phyloP scores from a whole-genome alignment of 2,113 vertebrate genomes.

The Sphaerodactylus townsendi region DNA sequence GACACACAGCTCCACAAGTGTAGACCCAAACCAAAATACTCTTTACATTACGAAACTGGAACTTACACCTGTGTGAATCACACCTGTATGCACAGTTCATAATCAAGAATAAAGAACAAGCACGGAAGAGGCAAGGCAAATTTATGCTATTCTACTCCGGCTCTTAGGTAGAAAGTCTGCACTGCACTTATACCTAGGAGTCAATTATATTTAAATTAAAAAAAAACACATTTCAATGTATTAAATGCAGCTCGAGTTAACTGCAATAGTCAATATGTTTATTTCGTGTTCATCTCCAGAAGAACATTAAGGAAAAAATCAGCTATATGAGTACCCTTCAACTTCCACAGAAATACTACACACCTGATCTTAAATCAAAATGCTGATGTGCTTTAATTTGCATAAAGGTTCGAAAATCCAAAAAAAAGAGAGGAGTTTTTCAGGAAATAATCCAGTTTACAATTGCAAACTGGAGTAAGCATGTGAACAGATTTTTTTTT shows the following conservation, averaged over 20 bases:
- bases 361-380: slow-evolving; percentile 41
- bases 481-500: background rate
- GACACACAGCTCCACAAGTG: background rate
- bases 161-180: too few species aligned
- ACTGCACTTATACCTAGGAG: slow-evolving; percentile 19
- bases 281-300: slow-evolving; percentile 24
- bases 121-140: too few species aligned
- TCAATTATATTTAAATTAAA: slow-evolving; percentile 35
- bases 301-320: slow-evolving; percentile 10
- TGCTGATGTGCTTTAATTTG: slow-evolving; percentile 53
- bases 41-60: background rate
- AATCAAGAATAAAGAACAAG: background rate
- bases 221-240: slow-evolving; percentile 38
- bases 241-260: slow-evolving; percentile 33
- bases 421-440: slow-evolving; percentile 45
- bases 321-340: slow-evolving; percentile 12
- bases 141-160: background rate
- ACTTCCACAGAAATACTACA: background rate
- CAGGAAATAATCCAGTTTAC: slow-evolving; percentile 26
- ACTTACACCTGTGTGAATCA: background rate
- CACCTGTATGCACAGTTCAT: background rate
- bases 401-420: slow-evolving; percentile 47
- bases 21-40: background rate
- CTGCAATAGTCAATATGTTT: slow-evolving; percentile 14
- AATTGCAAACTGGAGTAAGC: slow-evolving; percentile 50